Percentiles rank a stretch among this genome's conserved stretches.
These are phyloP conservation scores for Syrmaticus mikado DNA, from an alignment of 2,113 vertebrate genomes.

Conservation along the genomic window DNA sequence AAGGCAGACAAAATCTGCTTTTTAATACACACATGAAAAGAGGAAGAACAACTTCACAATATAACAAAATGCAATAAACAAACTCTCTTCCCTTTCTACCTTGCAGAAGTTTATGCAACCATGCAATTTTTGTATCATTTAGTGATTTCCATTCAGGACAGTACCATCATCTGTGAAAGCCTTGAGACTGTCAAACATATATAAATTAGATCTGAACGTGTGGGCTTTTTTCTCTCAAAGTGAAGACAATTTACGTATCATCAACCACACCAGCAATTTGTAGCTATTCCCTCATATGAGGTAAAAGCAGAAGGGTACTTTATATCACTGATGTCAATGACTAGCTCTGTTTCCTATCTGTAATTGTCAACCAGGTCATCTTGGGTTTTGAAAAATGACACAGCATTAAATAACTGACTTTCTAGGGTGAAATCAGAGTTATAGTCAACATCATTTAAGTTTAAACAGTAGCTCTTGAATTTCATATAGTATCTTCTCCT, in stretches of 20 bases:
- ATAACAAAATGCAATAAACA: background rate
- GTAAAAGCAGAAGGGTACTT: background rate
- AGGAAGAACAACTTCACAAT: background rate
- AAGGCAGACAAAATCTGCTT: background rate
- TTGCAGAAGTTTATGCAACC: background rate
- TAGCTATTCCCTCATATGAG: background rate
- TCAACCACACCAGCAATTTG: background rate
- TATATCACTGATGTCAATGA: background rate
- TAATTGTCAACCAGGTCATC: conserved; percentile 19
- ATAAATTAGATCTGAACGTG: background rate
- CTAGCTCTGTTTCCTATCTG: background rate
- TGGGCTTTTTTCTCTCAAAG: background rate
- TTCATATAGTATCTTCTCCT: background rate
- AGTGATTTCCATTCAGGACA: background rate
- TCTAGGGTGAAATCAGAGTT: conserved; percentile 15
- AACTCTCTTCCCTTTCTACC: fast-evolving
- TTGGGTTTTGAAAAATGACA: conserved; percentile 1
- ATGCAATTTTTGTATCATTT: background rate
- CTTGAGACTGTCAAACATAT: background rate
- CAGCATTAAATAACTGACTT: conserved; percentile 34
- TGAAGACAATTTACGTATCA: background rate
- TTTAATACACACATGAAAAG: background rate
- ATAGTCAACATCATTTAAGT: conserved; percentile 46
- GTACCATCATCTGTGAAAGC: background rate
- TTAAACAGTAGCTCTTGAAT: conserved; percentile 31